Conservation (phyloP, 2,797 vertebrate genomes). For the Esox masquinongy region DNA sequence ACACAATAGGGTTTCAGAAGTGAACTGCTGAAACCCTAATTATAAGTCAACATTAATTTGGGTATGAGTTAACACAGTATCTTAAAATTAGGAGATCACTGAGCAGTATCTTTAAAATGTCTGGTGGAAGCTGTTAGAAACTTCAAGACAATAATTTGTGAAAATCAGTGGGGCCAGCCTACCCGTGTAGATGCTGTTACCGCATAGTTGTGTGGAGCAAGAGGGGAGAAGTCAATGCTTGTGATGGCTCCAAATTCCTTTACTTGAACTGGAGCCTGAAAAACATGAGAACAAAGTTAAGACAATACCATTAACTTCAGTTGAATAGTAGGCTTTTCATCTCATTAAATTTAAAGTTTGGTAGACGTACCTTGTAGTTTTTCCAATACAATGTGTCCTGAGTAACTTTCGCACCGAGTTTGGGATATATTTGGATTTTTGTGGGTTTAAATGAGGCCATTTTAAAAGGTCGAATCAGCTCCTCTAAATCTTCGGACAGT, state of each 20-base stretch:
- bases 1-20: no score
- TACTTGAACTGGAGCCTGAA: slow-evolving; percentile 89
- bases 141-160: neutral
- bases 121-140: neutral
- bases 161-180: neutral
- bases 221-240: slow-evolving; percentile 87
- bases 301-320: neutral
- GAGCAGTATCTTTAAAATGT: neutral
- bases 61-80: neutral
- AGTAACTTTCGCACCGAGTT: slow-evolving; percentile 88
- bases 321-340: neutral
- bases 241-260: slow-evolving; percentile 93
- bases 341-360: neutral
- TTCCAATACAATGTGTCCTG: slow-evolving; percentile 92
- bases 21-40: no score
- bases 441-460: slow-evolving; percentile 89
- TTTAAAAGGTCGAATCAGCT: slow-evolving; percentile 12
- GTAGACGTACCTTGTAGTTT: slow-evolving; percentile 82
- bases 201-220: slow-evolving; percentile 88
- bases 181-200: slow-evolving; percentile 94
- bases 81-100: neutral
- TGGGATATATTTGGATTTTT: slow-evolving; percentile 79
- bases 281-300: neutral
- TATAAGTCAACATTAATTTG: no score
- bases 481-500: neutral